A percentile compares a stretch with the other conserved stretches of the same genome.
Evolutionary conservation across 2,888 invertebrate species (phyloP).

Genomic region (Cheilosia vulpina): DNA sequence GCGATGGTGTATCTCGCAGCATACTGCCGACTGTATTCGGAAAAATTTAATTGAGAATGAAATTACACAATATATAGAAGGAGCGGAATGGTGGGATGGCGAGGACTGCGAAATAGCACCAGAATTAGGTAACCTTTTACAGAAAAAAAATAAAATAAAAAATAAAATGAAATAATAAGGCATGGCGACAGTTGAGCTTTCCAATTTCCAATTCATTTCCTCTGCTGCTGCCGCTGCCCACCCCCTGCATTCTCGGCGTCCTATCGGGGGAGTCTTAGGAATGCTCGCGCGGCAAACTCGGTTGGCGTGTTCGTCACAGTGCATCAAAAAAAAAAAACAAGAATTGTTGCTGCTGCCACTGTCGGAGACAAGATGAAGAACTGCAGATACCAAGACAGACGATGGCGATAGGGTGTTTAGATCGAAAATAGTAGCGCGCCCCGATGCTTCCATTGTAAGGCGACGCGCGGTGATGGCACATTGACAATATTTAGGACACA

Average conservation of each 20-base stretch:
- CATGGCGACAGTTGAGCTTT: constrained; percentile 61
- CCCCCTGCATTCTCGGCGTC: constrained; percentile 3
- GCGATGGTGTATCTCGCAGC: constrained; percentile 9
- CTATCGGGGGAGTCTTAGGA: constrained; percentile 56
- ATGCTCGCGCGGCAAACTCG: constrained; percentile 35
- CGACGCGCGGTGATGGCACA: constrained; percentile 14
- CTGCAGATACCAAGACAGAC: constrained; percentile 39
- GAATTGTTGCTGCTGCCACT: constrained; percentile 27
- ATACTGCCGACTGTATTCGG: constrained; percentile 22
- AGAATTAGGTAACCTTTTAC: constrained; percentile 20
- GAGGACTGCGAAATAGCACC: constrained; percentile 8
- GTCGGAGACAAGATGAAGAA: constrained; percentile 58
- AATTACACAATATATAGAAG: constrained; percentile 51
- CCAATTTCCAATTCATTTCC: constrained; percentile 48
- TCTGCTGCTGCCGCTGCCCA: neutral
- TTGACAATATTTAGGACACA: constrained; percentile 64
- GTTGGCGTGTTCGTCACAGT: constrained; percentile 56
- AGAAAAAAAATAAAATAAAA: constrained; percentile 33
- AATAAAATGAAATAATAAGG: constrained; percentile 3
- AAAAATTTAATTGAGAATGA: constrained; percentile 53
- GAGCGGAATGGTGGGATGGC: neutral
- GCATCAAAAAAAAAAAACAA: constrained; percentile 16
- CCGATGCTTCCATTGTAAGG: constrained; percentile 23
- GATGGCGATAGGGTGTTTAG: constrained; percentile 17
- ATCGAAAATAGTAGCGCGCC: constrained; percentile 63